Base-by-base conservation (phyloP, 2,113 vertebrate genomes). In the Miniopterus natalensis region DNA sequence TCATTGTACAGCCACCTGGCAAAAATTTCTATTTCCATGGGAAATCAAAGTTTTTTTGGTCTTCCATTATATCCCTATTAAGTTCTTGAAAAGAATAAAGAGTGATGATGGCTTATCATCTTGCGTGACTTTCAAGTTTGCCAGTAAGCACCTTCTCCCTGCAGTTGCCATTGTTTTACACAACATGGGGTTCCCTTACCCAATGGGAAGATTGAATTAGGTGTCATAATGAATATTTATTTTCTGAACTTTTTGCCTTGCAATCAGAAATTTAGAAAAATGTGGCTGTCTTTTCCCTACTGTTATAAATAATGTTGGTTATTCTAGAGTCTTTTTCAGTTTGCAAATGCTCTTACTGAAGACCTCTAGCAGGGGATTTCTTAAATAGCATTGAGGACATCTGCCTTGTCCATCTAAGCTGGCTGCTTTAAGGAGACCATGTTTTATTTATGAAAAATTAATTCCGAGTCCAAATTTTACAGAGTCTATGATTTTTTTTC, bases 211-310 rank as follows among this genome's bases (percentile, higher is more conserved):
- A 6, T 40, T 61, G 40, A 81, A 66, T 63, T 81, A 21, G 11
- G 27, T 53, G 5, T 91, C 36, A 45, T 47, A 61, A 18, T 53
- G 6, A 57, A 29, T 27, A 40, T 45, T 83, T 86, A 83, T 66
- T 70, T 94, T 78, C 59, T 88, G 1, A 79, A 79, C 7, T 14
- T 90, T 66, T 73, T 3, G 23, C 23, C 14, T 90, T 31, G 2
- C 36, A 87, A n/a, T 96, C 13, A 94, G 55, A 90, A 88, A 68
- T 90, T 74, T 80, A 53, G 10, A 94, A 92, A 94, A 88, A 53
- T 8, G 68, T 4, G n/a, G 1, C 7, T 86, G 1, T 75, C 29
- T 88, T 90, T 15, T 61, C 25, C 17, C 27, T n/a, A 36, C 23
- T 89, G 18, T 53, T 90, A 78, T 65, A 73, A 71, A 75, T 91